phyloP scores from a whole-genome alignment of 2,888 invertebrate species.

The Dinocampus coccinellae region DNA sequence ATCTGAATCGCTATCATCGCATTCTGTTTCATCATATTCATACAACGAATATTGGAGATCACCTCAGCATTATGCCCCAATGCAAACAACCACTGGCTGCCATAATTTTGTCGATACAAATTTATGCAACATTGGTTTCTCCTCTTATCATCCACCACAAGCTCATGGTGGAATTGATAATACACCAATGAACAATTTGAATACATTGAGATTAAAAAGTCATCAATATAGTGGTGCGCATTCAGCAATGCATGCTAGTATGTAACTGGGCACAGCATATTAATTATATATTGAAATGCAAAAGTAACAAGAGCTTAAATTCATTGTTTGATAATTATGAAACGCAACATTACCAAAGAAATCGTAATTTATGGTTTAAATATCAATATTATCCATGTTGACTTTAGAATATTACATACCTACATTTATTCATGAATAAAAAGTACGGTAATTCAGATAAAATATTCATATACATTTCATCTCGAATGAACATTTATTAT shows the following conservation, averaged over 20 bases:
- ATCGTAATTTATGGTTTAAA: background rate
- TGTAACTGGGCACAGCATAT: conserved; percentile 53
- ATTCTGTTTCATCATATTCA: conserved; percentile 52
- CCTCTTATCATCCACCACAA: conserved; percentile 61
- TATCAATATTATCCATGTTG: conserved; percentile 4
- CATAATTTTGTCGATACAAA: conserved; percentile 62
- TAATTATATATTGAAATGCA: too few species aligned
- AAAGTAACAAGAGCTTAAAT: too few species aligned
- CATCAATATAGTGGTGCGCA: conserved; percentile 64
- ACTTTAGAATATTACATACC: background rate
- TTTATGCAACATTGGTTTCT: conserved; percentile 56
- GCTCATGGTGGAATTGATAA: conserved; percentile 59
- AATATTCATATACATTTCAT: background rate
- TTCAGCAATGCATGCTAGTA: conserved; percentile 67
- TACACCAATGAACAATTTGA: conserved; percentile 58
- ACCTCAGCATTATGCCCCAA: conserved; percentile 56
- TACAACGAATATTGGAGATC: conserved; percentile 65
- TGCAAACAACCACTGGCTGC: conserved; percentile 57
- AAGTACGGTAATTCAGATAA: conserved; percentile 38
- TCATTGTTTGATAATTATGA: conserved; percentile 6
- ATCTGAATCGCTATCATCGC: conserved; percentile 40
- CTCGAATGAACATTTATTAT: conserved; percentile 19
- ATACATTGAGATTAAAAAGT: conserved; percentile 60
- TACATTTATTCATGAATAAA: conserved; percentile 21
- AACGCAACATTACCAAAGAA: background rate